Evolutionary conservation across 2,888 invertebrate species (phyloP).

Genomic region (Zygaena filipendulae): DNA sequence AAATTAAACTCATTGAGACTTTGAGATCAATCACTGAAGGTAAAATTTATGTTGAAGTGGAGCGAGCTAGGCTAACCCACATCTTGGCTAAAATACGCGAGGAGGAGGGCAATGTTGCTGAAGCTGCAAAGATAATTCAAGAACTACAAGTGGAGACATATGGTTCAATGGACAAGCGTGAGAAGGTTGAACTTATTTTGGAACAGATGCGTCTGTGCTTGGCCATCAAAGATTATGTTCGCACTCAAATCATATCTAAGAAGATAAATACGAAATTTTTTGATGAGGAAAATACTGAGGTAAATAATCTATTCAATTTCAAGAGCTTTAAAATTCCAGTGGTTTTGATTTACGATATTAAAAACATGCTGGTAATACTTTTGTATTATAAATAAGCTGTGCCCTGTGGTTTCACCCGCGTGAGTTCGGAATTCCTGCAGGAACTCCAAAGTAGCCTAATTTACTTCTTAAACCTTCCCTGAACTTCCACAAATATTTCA

Average conservation of each 20-base stretch:
- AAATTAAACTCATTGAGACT: slow-evolving; percentile 95
- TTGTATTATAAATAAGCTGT: no score
- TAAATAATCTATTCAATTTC: no score
- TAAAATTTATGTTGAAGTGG: slow-evolving; percentile 99
- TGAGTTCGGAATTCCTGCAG: no score
- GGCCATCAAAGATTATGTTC: slow-evolving; percentile 94
- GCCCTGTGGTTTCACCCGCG: no score
- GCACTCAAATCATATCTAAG: slow-evolving; percentile 98
- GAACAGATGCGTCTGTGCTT: slow-evolving; percentile 99
- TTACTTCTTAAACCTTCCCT: no score
- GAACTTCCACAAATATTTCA: no score
- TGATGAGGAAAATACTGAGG: slow-evolving; percentile 82
- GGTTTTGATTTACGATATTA: no score
- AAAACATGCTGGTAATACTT: no score
- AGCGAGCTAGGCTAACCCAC: slow-evolving; percentile 94
- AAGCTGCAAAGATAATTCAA: slow-evolving; percentile 94
- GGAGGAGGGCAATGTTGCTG: slow-evolving; percentile 83
- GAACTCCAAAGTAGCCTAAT: no score
- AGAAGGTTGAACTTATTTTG: slow-evolving; percentile 95
- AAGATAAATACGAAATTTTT: slow-evolving; percentile 98
- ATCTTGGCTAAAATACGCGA: slow-evolving; percentile 88
- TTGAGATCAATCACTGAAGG: slow-evolving; percentile 95
- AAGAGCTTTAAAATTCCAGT: no score
- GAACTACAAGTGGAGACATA: slow-evolving; percentile 97
- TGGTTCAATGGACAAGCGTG: slow-evolving; percentile 98